Evolutionary conservation across 2,888 invertebrate species (phyloP).

Genomic region (Marasmarcha lunaedactyla): DNA sequence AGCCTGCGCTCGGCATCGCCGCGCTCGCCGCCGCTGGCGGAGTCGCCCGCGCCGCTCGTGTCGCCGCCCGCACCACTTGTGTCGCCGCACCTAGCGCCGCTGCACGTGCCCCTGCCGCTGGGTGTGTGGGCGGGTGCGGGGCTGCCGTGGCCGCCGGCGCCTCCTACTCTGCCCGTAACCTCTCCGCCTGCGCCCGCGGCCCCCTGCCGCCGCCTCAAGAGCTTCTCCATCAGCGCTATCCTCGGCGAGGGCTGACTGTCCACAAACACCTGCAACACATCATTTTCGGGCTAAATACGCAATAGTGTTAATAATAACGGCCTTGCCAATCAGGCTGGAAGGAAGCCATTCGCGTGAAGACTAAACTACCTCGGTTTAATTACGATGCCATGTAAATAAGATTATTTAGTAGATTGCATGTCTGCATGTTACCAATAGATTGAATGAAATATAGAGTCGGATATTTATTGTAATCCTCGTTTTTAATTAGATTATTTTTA

Average conservation of each 20-base stretch:
- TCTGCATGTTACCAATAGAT: too few relatives aligned
- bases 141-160: conserved; percentile 37
- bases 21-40: conserved; percentile 48
- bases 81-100: conserved; percentile 30
- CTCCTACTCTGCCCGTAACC: conserved; percentile 31
- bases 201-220: conserved; percentile 51
- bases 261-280: conserved; percentile 1
- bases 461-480: too few relatives aligned
- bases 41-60: conserved; percentile 47
- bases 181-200: conserved; percentile 32
- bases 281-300: conserved; percentile 6
- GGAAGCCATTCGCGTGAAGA: too few relatives aligned
- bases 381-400: too few relatives aligned
- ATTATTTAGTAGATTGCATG: too few relatives aligned
- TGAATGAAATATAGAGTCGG: too few relatives aligned
- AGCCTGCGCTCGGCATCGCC: conserved; percentile 55
- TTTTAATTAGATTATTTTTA: too few relatives aligned
- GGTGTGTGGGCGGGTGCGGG: conserved; percentile 39
- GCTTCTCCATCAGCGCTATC: conserved; percentile 61
- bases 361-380: too few relatives aligned
- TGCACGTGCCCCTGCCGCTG: conserved; percentile 49
- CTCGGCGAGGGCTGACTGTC: conserved; percentile 55
- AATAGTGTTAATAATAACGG: conserved; percentile 7
- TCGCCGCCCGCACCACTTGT: conserved; percentile 32
- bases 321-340: not conserved